Conservation (phyloP, 2,888 invertebrate genomes). For the Petrolisthes manimaculis region DNA sequence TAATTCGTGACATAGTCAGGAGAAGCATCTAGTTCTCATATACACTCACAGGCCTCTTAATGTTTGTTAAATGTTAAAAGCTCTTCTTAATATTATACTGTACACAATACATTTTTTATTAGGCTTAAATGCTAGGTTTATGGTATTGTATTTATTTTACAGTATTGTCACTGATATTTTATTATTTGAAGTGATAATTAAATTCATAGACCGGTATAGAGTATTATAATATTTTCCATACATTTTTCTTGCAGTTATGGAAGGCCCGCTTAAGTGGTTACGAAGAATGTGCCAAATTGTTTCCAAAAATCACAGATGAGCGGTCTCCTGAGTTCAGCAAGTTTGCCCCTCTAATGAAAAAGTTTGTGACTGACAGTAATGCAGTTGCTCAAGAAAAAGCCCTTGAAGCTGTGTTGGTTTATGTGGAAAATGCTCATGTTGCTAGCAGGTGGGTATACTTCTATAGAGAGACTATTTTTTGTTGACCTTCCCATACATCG, state of each 20-base stretch:
- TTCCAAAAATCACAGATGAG: constrained; percentile 78
- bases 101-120: not conserved
- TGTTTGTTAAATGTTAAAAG: too few relatives aligned
- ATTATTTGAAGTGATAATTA: not conserved
- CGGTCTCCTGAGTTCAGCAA: constrained; percentile 95
- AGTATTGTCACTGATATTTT: not conserved
- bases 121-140: not conserved
- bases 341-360: constrained; percentile 90
- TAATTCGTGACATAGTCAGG: too few relatives aligned
- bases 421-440: constrained; percentile 88
- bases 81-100: too few relatives aligned
- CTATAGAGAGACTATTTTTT: too few relatives aligned
- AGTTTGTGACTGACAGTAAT: constrained; percentile 94
- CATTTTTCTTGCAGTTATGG: constrained; percentile 78
- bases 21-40: too few relatives aligned
- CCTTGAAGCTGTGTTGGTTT: constrained; percentile 89
- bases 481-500: too few relatives aligned
- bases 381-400: constrained; percentile 96
- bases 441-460: constrained; percentile 79
- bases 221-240: not conserved
- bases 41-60: too few relatives aligned
- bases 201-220: not conserved
- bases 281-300: constrained; percentile 90
- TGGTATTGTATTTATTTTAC: not conserved
- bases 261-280: constrained; percentile 95